Base-by-base conservation (phyloP, 2,113 vertebrate genomes). In the Tricholaema leucomelas region DNA sequence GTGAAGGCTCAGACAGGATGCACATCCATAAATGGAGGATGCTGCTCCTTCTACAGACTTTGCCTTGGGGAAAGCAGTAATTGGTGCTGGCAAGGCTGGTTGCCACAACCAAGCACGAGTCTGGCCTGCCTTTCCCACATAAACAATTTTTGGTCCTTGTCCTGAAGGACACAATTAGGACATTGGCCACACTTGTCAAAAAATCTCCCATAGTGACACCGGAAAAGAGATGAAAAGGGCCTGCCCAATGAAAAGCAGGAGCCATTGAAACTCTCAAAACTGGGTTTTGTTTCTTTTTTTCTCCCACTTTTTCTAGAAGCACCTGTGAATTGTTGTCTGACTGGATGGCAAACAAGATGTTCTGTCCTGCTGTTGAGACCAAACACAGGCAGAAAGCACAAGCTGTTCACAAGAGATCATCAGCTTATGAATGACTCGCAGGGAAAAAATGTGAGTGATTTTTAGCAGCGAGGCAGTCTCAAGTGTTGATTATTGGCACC, bases 371-470 rank as follows among this genome's bases (percentile, higher is more conserved):
- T 87, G 31, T 31, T 87, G 67, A 91, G 65, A 76, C 28, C 71
- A 85, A 92, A 85, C 0, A 1, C 72, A 77, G 72, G 56, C 3
- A 0, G 75, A 91, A 93, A 87, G 24, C 40, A 78, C 42, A 66
- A 79, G 42, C 69, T 91, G 50, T 70, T 88, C 79, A 83, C 56
- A 65, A 69, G 71, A 81, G 73, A 81, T 83, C 87, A 19, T 70
- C 73, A 71, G 23, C 24, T 16, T 25, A 10, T 72, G 76, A 88
- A 61, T 92, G 79, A 92, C 91, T 81, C 87, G 54, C 5, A 9
- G n/a, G 31, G 48, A 8, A 90, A 94, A 91, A 91, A 88, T 81
- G 85, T 40, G 40, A 87, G 40, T 63, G 76, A 90, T 83, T 94
- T 83, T 50, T 64, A 86, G 70, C 76, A 87, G 70, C 11, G 0